These are phyloP conservation scores for Semicossyphus pulcher DNA, from an alignment of 2,113 vertebrate species.

Conservation along the genomic window DNA sequence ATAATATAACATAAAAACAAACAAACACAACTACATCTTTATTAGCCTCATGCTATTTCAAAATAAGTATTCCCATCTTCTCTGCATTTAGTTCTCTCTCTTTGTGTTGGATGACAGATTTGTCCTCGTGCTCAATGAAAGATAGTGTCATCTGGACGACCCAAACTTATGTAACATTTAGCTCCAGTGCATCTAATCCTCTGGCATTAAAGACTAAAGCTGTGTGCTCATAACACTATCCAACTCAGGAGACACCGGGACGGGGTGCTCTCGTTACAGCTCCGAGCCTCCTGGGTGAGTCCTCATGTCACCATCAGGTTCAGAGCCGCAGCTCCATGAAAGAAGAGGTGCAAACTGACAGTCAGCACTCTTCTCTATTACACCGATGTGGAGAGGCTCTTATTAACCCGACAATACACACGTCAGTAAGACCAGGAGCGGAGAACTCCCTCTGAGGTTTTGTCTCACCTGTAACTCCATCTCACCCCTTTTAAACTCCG, in stretches of 20 bases:
- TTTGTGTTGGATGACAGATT: background rate
- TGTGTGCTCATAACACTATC: conserved; percentile 53
- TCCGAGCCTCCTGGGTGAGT: conserved; percentile 61
- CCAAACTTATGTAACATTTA: conserved; percentile 44
- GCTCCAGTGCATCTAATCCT: conserved; percentile 45
- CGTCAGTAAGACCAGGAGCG: conserved; percentile 50
- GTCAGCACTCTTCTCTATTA: conserved; percentile 72
- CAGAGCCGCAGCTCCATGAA: conserved; percentile 57
- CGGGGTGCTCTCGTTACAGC: conserved; percentile 62
- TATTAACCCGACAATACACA: conserved; percentile 65
- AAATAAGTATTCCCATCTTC: too few species aligned
- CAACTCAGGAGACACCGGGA: conserved; percentile 47
- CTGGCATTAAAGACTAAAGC: conserved; percentile 41
- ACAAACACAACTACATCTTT: too few species aligned
- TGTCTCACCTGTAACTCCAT: conserved; percentile 73
- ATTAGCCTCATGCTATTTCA: too few species aligned
- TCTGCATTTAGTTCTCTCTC: too few species aligned
- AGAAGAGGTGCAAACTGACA: conserved; percentile 73
- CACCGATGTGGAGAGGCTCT: conserved; percentile 62
- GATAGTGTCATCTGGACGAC: background rate
- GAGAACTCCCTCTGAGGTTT: conserved; percentile 69
- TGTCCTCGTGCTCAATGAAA: background rate
- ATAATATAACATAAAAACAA: too few species aligned
- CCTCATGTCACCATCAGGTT: conserved; percentile 69
- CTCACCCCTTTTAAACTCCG: conserved; percentile 37